A percentile compares a stretch with the other conserved stretches of the same genome.
phyloP scores from a whole-genome alignment of 1,140 invertebrate genomes.

The Asobara japonica region DNA sequence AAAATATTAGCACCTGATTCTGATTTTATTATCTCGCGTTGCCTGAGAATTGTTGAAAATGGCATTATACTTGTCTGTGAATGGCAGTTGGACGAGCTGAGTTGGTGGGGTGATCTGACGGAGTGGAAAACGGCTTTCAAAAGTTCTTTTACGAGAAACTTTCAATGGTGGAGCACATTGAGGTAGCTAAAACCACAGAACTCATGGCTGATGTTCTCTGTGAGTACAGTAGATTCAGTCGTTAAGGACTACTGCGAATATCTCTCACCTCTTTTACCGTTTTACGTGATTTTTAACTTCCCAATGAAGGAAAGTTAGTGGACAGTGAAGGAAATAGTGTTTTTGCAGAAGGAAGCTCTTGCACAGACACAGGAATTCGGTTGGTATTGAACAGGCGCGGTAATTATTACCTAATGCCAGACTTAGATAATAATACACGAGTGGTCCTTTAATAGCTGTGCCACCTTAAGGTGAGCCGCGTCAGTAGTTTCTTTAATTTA shows the following conservation, averaged over 20 bases:
- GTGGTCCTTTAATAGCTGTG: too few relatives aligned
- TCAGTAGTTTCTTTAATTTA: too few relatives aligned
- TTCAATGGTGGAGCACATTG: neutral
- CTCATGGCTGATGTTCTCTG: neutral
- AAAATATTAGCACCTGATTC: neutral
- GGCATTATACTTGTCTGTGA: slow-evolving; percentile 7
- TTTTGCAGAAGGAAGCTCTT: too few relatives aligned
- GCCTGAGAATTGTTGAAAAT: neutral
- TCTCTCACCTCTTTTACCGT: neutral
- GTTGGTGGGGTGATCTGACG: neutral
- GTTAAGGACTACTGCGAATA: neutral
- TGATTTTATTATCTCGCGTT: neutral
- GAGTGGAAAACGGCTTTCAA: slow-evolving; percentile 11
- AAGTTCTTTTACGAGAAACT: slow-evolving; percentile 12
- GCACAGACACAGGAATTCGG: too few relatives aligned
- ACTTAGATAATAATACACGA: too few relatives aligned
- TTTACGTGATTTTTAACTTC: neutral
- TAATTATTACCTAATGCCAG: too few relatives aligned
- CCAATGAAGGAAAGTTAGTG: too few relatives aligned
- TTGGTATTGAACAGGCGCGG: too few relatives aligned
- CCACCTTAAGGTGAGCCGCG: too few relatives aligned
- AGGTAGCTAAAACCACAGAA: neutral
- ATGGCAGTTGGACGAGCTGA: neutral
- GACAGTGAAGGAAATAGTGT: too few relatives aligned
- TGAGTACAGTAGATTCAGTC: neutral